Conservation (phyloP, 2,888 invertebrate genomes). For the Toxonevra muliebris region DNA sequence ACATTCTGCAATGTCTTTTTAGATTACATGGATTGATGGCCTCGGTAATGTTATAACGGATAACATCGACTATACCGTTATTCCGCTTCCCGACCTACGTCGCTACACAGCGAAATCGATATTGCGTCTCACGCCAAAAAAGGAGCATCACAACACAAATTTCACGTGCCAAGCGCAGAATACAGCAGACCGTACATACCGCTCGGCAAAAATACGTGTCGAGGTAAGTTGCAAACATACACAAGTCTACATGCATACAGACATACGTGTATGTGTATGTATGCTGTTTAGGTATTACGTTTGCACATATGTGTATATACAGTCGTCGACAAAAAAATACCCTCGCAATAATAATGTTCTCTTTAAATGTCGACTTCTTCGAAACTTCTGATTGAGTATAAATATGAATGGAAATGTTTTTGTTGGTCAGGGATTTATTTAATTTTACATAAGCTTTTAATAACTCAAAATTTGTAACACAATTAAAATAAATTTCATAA, state of each 20-base stretch:
- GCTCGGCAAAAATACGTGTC: conserved; percentile 80
- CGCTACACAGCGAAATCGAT: conserved; percentile 86
- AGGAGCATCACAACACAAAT: conserved; percentile 89
- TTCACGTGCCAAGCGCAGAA: conserved; percentile 94
- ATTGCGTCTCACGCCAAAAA: conserved; percentile 83
- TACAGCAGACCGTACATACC: conserved; percentile 86
- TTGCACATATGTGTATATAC: not conserved
- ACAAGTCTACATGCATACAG: too few species aligned
- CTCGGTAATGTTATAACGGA: conserved; percentile 83
- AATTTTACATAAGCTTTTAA: too few species aligned
- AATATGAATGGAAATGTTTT: too few species aligned
- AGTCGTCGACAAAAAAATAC: not conserved
- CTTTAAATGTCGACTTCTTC: not conserved
- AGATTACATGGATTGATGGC: conserved; percentile 94
- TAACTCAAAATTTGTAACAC: too few species aligned
- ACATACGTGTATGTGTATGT: not conserved
- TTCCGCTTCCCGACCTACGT: conserved; percentile 82
- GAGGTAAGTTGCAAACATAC: conserved; percentile 69
- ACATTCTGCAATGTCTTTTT: conserved; percentile 34
- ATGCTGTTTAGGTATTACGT: not conserved
- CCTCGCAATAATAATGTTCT: not conserved
- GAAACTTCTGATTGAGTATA: too few species aligned
- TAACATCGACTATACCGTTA: conserved; percentile 80
- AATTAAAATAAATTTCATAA: too few species aligned
- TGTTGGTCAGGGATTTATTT: too few species aligned